Percentiles rank a stretch among this genome's conserved stretches.
Evolutionary conservation across 2,797 vertebrate genomes (phyloP).

Genomic region (Kryptolebias ocellatus): DNA sequence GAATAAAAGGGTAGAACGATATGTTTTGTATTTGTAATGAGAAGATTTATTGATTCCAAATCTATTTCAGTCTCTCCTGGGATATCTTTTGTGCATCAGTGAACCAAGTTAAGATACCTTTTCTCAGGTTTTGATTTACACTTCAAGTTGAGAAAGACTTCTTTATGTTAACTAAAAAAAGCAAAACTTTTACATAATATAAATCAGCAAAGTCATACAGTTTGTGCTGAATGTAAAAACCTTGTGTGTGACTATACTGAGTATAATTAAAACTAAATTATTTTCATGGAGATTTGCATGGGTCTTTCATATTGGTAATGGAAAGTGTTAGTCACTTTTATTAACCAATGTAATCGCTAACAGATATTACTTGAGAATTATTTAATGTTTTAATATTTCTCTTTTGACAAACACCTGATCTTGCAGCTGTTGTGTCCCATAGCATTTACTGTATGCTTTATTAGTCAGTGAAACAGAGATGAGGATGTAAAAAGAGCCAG

Average conservation of each 20-base stretch:
- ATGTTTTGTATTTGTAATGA: neutral
- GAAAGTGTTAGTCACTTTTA: neutral
- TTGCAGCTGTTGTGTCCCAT: constrained; percentile 1
- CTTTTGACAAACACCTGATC: neutral
- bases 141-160: neutral
- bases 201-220: too few species aligned
- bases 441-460: constrained; percentile 3
- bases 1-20: neutral
- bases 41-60: constrained; percentile 14
- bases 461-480: neutral
- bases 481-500: neutral
- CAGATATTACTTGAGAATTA: too few species aligned
- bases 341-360: neutral
- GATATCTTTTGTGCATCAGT: neutral
- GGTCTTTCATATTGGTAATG: neutral
- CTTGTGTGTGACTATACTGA: too few species aligned
- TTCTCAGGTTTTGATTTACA: neutral
- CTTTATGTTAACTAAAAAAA: neutral
- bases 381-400: neutral
- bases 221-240: neutral
- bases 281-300: too few species aligned
- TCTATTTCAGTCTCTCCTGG: neutral
- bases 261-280: too few species aligned
- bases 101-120: neutral
- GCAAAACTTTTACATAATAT: neutral